These are phyloP conservation scores for Epistrophe eligans DNA, from an alignment of 2,888 invertebrate genomes.

Conservation along the genomic window DNA sequence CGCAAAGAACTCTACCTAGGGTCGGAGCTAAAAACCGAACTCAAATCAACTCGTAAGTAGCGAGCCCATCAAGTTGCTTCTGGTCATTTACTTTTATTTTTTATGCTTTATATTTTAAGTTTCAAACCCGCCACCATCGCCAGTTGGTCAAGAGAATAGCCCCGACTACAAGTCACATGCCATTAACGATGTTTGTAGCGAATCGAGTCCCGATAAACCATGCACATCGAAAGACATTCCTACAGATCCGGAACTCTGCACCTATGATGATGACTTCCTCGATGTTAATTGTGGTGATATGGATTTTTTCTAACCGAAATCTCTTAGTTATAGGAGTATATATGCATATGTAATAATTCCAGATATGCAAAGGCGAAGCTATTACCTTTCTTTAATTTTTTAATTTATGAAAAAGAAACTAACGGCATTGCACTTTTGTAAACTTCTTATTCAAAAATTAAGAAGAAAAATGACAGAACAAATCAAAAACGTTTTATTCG, in stretches of 20 bases:
- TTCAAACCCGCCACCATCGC: slow-evolving; percentile 92
- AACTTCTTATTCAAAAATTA: slow-evolving; percentile 6
- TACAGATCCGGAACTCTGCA: slow-evolving; percentile 79
- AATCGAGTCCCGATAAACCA: slow-evolving; percentile 80
- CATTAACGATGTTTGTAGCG: slow-evolving; percentile 81
- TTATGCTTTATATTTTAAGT: slow-evolving; percentile 77
- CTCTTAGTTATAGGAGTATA: background rate
- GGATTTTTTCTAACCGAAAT: slow-evolving; percentile 87
- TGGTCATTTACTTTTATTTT: background rate
- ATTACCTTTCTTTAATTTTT: background rate
- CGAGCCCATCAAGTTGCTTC: background rate
- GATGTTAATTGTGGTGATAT: slow-evolving; percentile 90
- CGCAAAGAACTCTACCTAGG: slow-evolving; percentile 80
- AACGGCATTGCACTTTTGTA: background rate
- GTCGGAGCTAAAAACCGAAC: slow-evolving; percentile 79
- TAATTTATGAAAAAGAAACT: background rate
- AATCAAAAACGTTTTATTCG: background rate
- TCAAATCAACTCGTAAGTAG: slow-evolving; percentile 78
- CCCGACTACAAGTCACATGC: slow-evolving; percentile 87
- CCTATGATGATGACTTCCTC: slow-evolving; percentile 89
- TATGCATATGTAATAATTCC: background rate
- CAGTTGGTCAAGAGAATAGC: slow-evolving; percentile 88
- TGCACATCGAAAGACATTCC: slow-evolving; percentile 79
- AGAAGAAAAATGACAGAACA: background rate
- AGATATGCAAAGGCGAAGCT: background rate